Base-by-base conservation (phyloP, 92 coral and sea anemone genomes). In the Zoanthus sociatus region DNA sequence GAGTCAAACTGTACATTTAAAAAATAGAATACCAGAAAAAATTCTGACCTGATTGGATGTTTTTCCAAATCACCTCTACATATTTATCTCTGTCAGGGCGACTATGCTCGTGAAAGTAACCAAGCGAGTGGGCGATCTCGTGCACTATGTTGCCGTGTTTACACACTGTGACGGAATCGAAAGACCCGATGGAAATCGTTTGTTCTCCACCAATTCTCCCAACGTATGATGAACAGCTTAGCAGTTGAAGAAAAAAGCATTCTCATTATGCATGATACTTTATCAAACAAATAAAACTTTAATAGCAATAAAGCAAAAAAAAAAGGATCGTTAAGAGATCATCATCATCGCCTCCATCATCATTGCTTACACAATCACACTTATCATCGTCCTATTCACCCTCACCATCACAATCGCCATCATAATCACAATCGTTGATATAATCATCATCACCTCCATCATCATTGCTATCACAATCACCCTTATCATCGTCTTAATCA, bases 61-160 rank as follows among this genome's bases (percentile, higher is more conserved):
- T 92, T 3, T 58, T 71, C 95, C 96, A 94, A 13, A 78, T 32
- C 31, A 97, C 93, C 45, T 68, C 9, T 33, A 97, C 98, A 76
- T 67, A 97, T 0, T 90, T 4, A 71, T 97, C 97, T 74, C 99
- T 87, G 74, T 97, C 99, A 11, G 99, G 99, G 45, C 99, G 85
- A 79, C 98, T 95, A 88, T 97, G 99, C 46, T 97, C 99, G 86
- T 97, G 99, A 70, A 95, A 97, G 79, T 89, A 95, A 3, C 99
- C 99, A 45, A 95, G 87, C 13, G 97, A 50, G 88, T 97, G 99
- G 4, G 95, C 98, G 11, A 95, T 88, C 84, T 97, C 99, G 90
- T 97, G 99, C 15, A 97, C 94, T 14, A 97, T 91, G 91, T 97
- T 97, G n/a, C 99, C 99, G 45, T 93, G 96, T 45, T 67, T 87